A percentile compares a stretch with the other conserved stretches of the same genome.
phyloP scores from a whole-genome alignment of 2,113 vertebrate species.

The Pseudorhombus dupliciocellatus region DNA sequence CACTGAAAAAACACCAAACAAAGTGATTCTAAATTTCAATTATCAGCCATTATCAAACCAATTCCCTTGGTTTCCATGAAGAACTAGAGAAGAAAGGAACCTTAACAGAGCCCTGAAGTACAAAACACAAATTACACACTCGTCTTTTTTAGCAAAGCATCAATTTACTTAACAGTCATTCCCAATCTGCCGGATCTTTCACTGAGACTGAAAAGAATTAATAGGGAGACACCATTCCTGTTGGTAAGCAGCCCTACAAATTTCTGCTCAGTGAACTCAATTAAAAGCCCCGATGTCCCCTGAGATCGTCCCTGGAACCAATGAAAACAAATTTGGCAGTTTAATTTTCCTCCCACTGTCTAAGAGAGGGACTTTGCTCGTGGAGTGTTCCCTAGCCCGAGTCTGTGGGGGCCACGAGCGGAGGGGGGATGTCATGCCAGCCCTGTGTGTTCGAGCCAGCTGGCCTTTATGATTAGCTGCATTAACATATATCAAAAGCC shows the following conservation, averaged over 20 bases:
- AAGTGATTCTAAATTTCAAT: conserved; percentile 42
- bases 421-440: conserved; percentile 61
- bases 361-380: conserved; percentile 75
- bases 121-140: conserved; percentile 20
- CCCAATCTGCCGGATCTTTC: conserved; percentile 42
- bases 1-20: conserved; percentile 32
- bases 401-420: conserved; percentile 69
- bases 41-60: conserved; percentile 22
- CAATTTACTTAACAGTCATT: conserved; percentile 41
- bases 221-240: conserved; percentile 66
- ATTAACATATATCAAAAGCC: conserved; percentile 84
- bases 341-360: conserved; percentile 86
- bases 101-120: conserved; percentile 1
- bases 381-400: conserved; percentile 59
- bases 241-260: conserved; percentile 77
- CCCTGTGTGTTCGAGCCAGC: conserved; percentile 71
- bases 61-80: conserved; percentile 2
- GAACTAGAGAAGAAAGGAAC: conserved; percentile 1
- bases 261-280: conserved; percentile 82
- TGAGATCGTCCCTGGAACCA: conserved; percentile 80
- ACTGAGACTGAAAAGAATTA: conserved; percentile 42
- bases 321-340: conserved; percentile 86
- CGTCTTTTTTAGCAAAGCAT: conserved; percentile 19
- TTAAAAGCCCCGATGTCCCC: conserved; percentile 83
- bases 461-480: conserved; percentile 79